These are phyloP conservation scores for Drosophila repletoides DNA, from an alignment of 1,140 invertebrate genomes.

Conservation along the genomic window DNA sequence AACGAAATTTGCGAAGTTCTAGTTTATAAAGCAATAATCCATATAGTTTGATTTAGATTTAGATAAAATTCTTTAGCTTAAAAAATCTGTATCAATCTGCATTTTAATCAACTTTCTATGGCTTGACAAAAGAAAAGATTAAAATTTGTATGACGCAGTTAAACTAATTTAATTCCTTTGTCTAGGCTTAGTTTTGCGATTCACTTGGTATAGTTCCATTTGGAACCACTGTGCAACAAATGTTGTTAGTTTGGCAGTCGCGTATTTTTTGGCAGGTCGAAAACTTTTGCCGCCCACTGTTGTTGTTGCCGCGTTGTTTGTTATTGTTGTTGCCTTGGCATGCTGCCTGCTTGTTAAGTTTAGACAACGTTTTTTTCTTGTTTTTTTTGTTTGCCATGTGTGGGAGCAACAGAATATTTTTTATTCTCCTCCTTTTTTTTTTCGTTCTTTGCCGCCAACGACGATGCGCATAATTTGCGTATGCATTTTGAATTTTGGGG, in stretches of 20 bases:
- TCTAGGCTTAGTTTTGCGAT: too few relatives aligned
- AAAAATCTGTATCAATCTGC: too few relatives aligned
- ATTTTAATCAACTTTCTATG: too few relatives aligned
- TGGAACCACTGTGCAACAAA: conserved; percentile 32
- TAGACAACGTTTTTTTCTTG: conserved; percentile 32
- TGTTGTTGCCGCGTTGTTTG: conserved; percentile 22
- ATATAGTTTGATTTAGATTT: too few relatives aligned
- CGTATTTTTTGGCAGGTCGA: conserved; percentile 66
- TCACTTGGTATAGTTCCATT: too few relatives aligned
- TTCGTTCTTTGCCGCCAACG: conserved; percentile 23
- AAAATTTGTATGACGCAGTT: too few relatives aligned
- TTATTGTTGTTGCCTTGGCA: conserved; percentile 44
- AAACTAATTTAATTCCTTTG: too few relatives aligned
- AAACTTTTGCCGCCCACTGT: conserved; percentile 37
- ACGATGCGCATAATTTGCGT: conserved; percentile 78
- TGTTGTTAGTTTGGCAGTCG: conserved; percentile 20
- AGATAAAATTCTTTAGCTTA: too few relatives aligned
- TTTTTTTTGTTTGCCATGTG: conserved; percentile 48
- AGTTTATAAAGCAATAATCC: too few relatives aligned
- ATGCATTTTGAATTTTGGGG: conserved; percentile 71
- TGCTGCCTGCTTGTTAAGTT: conserved; percentile 63
- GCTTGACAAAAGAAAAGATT: too few relatives aligned
- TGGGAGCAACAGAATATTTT: conserved; percentile 41
- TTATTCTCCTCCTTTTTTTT: conserved; percentile 5
- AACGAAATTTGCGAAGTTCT: too few relatives aligned